Evolutionary conservation across 92 coral and sea anemone species (phyloP), one percentile per base, ranked within the genome.

Genomic region (Montipora capitata): DNA sequence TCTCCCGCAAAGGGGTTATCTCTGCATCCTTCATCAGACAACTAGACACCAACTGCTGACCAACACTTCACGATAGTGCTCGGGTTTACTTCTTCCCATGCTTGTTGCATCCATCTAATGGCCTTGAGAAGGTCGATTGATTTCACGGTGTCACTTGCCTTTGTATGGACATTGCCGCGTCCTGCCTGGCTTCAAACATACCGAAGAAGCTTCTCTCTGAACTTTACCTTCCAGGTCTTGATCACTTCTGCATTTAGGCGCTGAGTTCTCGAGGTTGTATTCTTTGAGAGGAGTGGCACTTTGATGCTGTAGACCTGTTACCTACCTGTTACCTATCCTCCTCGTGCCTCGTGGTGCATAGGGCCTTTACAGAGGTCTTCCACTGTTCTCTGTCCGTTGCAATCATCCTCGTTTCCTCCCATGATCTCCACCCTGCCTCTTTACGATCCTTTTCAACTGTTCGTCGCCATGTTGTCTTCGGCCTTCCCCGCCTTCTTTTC

Each of bases 171-270:
- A 63, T 63, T 63, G 68, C 35, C n/a, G 35, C 68, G 5, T 63
- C 41, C 68, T 63, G 68, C n/a, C 68, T 63, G 68, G 68, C 68
- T 63, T 27, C 68, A 63, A 63, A 63, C 68, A 63, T 63, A 63
- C 18, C 39, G 39, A 3, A 63, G 35, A 63, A 63, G 68, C 65
- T 59, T 59, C 65, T 59, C 1, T 14, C 27, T 59, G 65, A 59
- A 59, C 65, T 59, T 59, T 14, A 59, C 65, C 65, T 59, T 59
- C 65, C n/a, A 59, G 65, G 7, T 59, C 65, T 59, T 59, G 65
- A 59, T 59, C n/a, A 59, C 65, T 59, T 14, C 18, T n/a, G 18
- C 65, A 59, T 59, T 14, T 48, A 48, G 52, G 52, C 52, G 2
- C 9, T 48, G 52, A 5, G 52, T 48, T 48, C 52, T 48, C 10